Percentiles rank a stretch among this genome's conserved stretches.
Evolutionary conservation across 2,797 vertebrate genomes (phyloP).

Genomic region (Fistularia commersonii): DNA sequence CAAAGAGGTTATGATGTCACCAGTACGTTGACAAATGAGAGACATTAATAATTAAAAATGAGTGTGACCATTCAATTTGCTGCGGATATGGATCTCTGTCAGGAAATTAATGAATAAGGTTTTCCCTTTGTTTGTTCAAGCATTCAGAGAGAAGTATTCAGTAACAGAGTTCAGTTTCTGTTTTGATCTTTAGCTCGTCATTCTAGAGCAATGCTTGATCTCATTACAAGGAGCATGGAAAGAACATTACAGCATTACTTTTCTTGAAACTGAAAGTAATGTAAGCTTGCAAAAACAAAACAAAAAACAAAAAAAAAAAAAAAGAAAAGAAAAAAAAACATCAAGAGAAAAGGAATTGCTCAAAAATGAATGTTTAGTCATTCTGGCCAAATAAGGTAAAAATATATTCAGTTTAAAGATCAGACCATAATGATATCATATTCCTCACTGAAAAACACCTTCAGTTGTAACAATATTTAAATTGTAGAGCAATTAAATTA

Average conservation of each 20-base stretch:
- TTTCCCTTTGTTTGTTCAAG: conserved; percentile 49
- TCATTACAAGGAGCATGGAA: conserved; percentile 4
- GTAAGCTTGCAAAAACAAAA: too few relatives aligned
- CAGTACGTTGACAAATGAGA: conserved; percentile 69
- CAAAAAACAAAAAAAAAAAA: too few relatives aligned
- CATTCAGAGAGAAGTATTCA: conserved; percentile 16
- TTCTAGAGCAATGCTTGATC: conserved; percentile 1
- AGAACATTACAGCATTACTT: neutral
- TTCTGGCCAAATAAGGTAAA: too few relatives aligned
- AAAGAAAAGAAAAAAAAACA: too few relatives aligned
- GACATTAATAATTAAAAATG: conserved; percentile 77
- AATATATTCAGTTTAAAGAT: too few relatives aligned
- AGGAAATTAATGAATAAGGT: conserved; percentile 59
- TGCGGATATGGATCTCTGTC: conserved; percentile 67
- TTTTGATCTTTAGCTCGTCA: conserved; percentile 28
- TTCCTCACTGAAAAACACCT: too few relatives aligned
- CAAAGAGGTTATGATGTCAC: conserved; percentile 76
- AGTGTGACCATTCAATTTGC: conserved; percentile 67
- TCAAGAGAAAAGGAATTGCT: too few relatives aligned
- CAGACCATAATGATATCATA: too few relatives aligned
- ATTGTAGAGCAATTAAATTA: too few relatives aligned
- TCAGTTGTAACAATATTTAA: too few relatives aligned
- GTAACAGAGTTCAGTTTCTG: conserved; percentile 34
- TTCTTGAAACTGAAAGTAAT: neutral
- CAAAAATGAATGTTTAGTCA: too few relatives aligned